A percentile compares a stretch with the other conserved stretches of the same genome.
phyloP scores from a whole-genome alignment of 2,888 invertebrate genomes.

The Tachina grossa region DNA sequence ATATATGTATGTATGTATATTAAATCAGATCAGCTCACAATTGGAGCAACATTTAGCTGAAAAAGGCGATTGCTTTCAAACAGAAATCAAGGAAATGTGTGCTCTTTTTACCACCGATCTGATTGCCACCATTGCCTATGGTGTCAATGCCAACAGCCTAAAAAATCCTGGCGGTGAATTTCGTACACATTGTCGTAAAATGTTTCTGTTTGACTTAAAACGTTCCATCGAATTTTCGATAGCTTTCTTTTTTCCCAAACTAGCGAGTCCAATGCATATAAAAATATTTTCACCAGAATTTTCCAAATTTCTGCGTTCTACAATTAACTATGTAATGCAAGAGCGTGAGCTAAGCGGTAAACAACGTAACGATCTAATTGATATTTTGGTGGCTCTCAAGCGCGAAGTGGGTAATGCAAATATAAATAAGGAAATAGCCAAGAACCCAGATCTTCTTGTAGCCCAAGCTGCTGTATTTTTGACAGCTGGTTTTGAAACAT shows the following conservation, averaged over 20 bases:
- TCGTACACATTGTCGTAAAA: constrained; percentile 74
- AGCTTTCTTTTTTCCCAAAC: constrained; percentile 79
- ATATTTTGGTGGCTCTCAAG: constrained; percentile 83
- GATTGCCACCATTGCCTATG: constrained; percentile 80
- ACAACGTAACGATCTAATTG: constrained; percentile 83
- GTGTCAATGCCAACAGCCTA: constrained; percentile 79
- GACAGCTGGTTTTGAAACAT: constrained; percentile 81
- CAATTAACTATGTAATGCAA: constrained; percentile 81
- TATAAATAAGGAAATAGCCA: constrained; percentile 71
- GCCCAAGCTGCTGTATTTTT: constrained; percentile 81
- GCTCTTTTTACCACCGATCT: constrained; percentile 80
- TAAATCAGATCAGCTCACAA: constrained; percentile 75
- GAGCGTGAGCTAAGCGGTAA: constrained; percentile 81
- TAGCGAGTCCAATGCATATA: constrained; percentile 75
- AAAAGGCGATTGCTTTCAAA: constrained; percentile 64
- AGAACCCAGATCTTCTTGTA: constrained; percentile 77
- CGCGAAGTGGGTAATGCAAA: constrained; percentile 74
- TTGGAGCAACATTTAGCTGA: constrained; percentile 75
- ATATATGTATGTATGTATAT: too few relatives aligned
- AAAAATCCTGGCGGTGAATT: constrained; percentile 79
- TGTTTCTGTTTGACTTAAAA: constrained; percentile 74
- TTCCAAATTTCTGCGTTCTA: constrained; percentile 79
- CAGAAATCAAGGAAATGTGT: constrained; percentile 78
- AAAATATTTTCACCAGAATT: constrained; percentile 78
- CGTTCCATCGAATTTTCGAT: constrained; percentile 77